phyloP scores from a whole-genome alignment of 2,888 invertebrate genomes.

The Amphimallon solstitiale region DNA sequence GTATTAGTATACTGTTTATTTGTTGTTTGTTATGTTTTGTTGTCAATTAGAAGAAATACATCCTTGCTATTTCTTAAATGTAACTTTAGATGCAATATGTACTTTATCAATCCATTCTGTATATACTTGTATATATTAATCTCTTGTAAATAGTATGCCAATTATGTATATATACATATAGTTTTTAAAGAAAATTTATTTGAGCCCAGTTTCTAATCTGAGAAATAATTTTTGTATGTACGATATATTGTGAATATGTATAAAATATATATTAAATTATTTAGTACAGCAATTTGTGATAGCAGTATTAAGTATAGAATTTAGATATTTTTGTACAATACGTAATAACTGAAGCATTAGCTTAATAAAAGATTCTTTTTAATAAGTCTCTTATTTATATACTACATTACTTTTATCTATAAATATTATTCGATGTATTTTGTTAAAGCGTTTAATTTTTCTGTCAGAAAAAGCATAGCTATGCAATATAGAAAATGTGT shows the following conservation, averaged over 20 bases:
- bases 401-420: too few species aligned
- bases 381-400: not conserved
- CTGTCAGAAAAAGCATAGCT: too few species aligned
- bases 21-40: not conserved
- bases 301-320: conserved; percentile 52
- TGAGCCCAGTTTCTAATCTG: not conserved
- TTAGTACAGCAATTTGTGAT: conserved; percentile 60
- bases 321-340: conserved; percentile 62
- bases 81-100: too few species aligned
- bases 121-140: not conserved
- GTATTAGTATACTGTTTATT: conserved; percentile 65
- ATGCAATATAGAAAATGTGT: too few species aligned
- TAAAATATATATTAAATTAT: conserved; percentile 26
- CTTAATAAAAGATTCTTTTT: conserved; percentile 27
- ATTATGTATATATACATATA: conserved; percentile 1
- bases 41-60: not conserved
- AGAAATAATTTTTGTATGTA: not conserved
- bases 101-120: not conserved
- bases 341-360: conserved; percentile 37
- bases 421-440: too few species aligned
- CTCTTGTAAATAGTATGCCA: not conserved
- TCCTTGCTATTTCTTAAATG: too few species aligned
- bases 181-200: not conserved
- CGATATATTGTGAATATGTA: conserved; percentile 33
- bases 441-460: not conserved